Evolutionary conservation across 2,888 invertebrate genomes (phyloP), one percentile per base, ranked within the genome.

Genomic region (Stenodera caucasica): DNA sequence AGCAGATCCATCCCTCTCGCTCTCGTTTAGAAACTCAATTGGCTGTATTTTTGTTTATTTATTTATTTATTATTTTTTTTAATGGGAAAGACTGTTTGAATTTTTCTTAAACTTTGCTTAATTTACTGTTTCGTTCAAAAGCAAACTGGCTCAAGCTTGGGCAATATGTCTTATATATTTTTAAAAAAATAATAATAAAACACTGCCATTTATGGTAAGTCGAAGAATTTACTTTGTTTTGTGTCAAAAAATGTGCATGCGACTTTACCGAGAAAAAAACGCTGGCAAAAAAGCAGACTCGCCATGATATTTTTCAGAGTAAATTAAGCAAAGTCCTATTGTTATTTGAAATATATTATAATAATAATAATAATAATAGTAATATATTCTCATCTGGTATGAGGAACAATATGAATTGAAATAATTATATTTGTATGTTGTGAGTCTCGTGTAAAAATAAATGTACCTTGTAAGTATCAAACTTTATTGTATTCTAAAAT

Each of bases 381-480:
- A 70, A 70, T 65, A 66, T 73, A 78, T 78, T 78, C 79, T 78
- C 79, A 80, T 79, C 79, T 79, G 80, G 79, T 79, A 80, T 80
- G 79, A 70, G 80, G 78, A 80, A 79, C 78, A 77, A 77, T 75
- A 75, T 74, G 69, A 71, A 70, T 73, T 74, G 71, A 72, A 73
- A 73, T 65, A 69, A 21, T 75, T 75, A 77, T 77, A 77, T 78
- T 78, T 78, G 71, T 78, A 78, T 78, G 78, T 79, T 75, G 77
- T 79, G 77, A 75, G 75, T 75, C 75, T 77, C 72, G 77, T 78
- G 78, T 75, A 76, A 71, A 72, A 75, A 75, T 75, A 75, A 72
- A 74, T 75, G 75, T 77, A 71, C 21, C 45, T 45, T 12, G 11
- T 45, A 45, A 37, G 18, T 45, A 45, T 45, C 0, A 15, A 12